Base-by-base conservation (phyloP, 2,888 invertebrate species). In the Lapara coniferarum region DNA sequence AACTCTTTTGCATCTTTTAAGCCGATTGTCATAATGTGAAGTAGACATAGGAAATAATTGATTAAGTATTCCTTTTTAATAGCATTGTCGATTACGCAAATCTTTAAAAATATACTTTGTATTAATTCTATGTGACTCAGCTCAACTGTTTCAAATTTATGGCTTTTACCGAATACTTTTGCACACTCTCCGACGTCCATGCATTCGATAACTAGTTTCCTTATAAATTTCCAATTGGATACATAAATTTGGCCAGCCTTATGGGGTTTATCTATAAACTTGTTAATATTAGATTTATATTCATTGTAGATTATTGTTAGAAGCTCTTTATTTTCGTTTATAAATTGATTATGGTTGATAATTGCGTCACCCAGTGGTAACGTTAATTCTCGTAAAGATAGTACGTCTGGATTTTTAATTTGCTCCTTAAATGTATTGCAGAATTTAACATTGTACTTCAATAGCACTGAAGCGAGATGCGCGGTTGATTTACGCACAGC, bases 161-260 rank as follows among this genome's bases (percentile, higher is more conserved):
- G 94, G 66, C 87, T 91, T 87, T 96, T 96, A 19, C 92, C 89
- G 67, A 94, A 93, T 68, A 95, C 89, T 78, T 93, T 94, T 70
- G 89, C 80, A 71, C 95, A 95, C 72, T 95, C 95, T 16, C 94
- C 90, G 13, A 88, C 73, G 0, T 94, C 92, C 95, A 96, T 95
- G 78, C 95, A 95, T 75, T 92, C 90, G 0, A 95, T 85, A 55
- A 97, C 94, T 63, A 97, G 83, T 74, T 94, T 93, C 10, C 90
- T 89, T 44, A 96, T 92, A n/a, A 95, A 94, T 68, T 89, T 83
- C 70, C 95, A 92, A 81, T 96, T 95, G 69, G 95, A 94, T 58
- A 95, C 88, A 74, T 96, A 96, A 67, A 96, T 95, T 75, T 95
- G 95, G 0, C 95, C 95, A 5, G 95, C 95, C 88, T 96, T 96